phyloP scores from a whole-genome alignment of 1,140 invertebrate genomes.

The Drosophila equinoxialis region DNA sequence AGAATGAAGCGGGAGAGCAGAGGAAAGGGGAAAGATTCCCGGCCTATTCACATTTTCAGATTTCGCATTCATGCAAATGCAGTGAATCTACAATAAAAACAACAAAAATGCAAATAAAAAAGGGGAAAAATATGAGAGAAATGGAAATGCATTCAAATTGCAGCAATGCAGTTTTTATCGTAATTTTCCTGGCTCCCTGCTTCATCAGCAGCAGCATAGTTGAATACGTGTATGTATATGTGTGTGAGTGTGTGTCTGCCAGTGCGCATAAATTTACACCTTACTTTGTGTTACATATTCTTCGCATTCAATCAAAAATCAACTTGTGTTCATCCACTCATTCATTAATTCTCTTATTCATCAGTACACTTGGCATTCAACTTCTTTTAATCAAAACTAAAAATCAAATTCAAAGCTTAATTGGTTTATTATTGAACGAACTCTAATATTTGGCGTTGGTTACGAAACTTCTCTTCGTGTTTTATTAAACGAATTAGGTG shows the following conservation, averaged over 20 bases:
- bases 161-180: conserved; percentile 66
- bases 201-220: conserved; percentile 35
- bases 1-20: background rate
- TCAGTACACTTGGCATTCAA: conserved; percentile 27
- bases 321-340: conserved; percentile 47
- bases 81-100: conserved; percentile 66
- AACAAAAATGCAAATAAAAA: conserved; percentile 1
- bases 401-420: background rate
- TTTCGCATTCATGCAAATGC: conserved; percentile 70
- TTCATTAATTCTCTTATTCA: conserved; percentile 57
- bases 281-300: conserved; percentile 52
- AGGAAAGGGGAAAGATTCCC: conserved; percentile 54
- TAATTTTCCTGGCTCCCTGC: conserved; percentile 60
- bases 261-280: conserved; percentile 61
- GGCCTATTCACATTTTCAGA: conserved; percentile 75
- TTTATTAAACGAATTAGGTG: conserved; percentile 2
- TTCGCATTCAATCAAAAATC: conserved; percentile 70
- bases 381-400: conserved; percentile 18
- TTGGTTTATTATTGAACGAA: background rate
- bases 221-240: conserved; percentile 39
- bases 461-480: background rate
- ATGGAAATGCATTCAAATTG: conserved; percentile 61
- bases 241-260: conserved; percentile 30
- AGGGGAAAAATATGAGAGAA: conserved; percentile 26
- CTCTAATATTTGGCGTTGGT: conserved; percentile 14